Evolutionary conservation across 92 coral and sea anemone species (phyloP).

Genomic region (Paramuricea clavata): DNA sequence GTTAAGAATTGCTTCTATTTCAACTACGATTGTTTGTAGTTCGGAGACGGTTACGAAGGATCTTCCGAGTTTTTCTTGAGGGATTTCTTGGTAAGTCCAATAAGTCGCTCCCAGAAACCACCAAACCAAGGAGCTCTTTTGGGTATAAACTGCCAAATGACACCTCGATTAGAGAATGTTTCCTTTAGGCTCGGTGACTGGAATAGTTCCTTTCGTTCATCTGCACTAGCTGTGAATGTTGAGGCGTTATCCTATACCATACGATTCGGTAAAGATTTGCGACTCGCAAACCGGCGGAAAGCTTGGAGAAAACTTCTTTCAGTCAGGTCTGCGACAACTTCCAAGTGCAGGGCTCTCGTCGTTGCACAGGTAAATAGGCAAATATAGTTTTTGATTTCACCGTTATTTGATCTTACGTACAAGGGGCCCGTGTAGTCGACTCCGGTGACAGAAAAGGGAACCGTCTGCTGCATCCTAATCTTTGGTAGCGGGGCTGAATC

Average conservation of each 20-base stretch:
- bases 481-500: slow-evolving; percentile 64
- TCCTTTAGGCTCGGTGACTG: slow-evolving; percentile 58
- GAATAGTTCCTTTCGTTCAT: slow-evolving; percentile 50
- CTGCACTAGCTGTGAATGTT: slow-evolving; percentile 49
- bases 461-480: slow-evolving; percentile 42
- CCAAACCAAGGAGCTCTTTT: slow-evolving; percentile 77
- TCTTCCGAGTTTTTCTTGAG: no score
- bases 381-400: slow-evolving; percentile 46
- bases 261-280: slow-evolving; percentile 64
- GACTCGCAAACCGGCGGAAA: slow-evolving; percentile 60
- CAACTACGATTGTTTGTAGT: no score
- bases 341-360: neutral
- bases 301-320: no score
- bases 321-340: slow-evolving; percentile 13
- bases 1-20: no score
- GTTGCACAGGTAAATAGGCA: slow-evolving; percentile 47
- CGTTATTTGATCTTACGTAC: neutral
- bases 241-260: slow-evolving; percentile 71
- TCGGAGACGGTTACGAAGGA: no score
- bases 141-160: neutral
- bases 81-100: slow-evolving; percentile 70
- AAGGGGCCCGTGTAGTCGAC: slow-evolving; percentile 71
- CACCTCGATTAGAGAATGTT: slow-evolving; percentile 41
- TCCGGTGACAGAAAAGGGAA: slow-evolving; percentile 68
- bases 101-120: slow-evolving; percentile 70